These are phyloP conservation scores for Esox lucius DNA, from an alignment of 2,797 vertebrate species.

Conservation along the genomic window DNA sequence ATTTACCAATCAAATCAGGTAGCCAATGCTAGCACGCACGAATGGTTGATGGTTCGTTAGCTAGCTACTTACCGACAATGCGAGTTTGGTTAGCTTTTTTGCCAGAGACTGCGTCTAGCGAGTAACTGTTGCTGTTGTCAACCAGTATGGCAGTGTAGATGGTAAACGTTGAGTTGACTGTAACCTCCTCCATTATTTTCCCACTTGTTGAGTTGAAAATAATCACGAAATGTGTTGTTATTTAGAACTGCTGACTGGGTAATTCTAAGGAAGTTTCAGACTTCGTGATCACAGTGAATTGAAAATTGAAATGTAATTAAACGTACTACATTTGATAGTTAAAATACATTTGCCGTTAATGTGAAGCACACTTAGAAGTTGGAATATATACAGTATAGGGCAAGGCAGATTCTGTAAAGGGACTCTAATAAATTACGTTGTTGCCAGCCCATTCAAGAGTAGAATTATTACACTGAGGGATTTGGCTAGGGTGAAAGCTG, in stretches of 20 bases:
- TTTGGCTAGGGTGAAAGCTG: too few relatives aligned
- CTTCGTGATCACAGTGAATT: not conserved
- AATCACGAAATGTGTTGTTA: conserved; percentile 1
- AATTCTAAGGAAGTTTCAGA: not conserved
- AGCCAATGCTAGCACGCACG: not conserved
- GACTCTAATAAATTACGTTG: conserved; percentile 15
- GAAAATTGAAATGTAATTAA: too few relatives aligned
- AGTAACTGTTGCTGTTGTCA: not conserved
- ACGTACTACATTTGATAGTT: too few relatives aligned
- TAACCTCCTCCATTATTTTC: not conserved
- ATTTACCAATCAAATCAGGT: not conserved
- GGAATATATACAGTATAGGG: not conserved
- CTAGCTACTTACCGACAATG: not conserved
- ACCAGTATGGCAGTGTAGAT: not conserved
- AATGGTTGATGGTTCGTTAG: not conserved
- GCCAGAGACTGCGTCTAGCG: not conserved
- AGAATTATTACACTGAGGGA: not conserved
- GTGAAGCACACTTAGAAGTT: not conserved
- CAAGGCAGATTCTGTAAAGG: not conserved
- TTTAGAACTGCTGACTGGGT: not conserved
- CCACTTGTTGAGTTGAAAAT: not conserved
- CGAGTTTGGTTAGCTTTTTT: not conserved
- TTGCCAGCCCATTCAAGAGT: conserved; percentile 1
- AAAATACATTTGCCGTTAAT: not conserved
- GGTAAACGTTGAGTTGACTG: not conserved